Base-by-base conservation (phyloP, 2,888 invertebrate species). In the Cosmia trapezina region DNA sequence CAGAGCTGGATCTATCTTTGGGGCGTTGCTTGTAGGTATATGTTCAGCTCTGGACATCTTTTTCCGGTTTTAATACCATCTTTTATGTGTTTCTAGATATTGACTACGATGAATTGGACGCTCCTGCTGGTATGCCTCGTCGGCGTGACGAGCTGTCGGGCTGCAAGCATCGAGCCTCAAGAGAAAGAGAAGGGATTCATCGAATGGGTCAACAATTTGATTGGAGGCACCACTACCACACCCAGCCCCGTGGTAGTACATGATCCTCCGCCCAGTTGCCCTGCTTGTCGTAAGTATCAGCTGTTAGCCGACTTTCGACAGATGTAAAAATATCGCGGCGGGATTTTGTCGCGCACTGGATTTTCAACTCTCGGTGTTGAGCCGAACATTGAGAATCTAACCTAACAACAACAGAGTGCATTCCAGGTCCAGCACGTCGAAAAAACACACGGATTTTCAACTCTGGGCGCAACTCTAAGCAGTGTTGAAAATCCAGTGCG, bases 271-370 rank as follows among this genome's bases (percentile, higher is more conserved):
- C 89, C 91, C 6, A 88, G 93, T 43, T 97, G 97, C 86, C 93
- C 94, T 12, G 84, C 92, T 60, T 97, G 97, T 87, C 94, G 97
- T 97, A 86, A 95, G 97, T 94, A 78, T 54, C 12, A 33, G 7
- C 7, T 56, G 6, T 28, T 33, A 51, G 7, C 0, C 22, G n/a
- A n/a, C n/a, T n/a, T n/a, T n/a, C n/a, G n/a, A n/a, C n/a, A n/a
- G n/a, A n/a, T n/a, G n/a, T n/a, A n/a, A n/a, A n/a, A n/a, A n/a
- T n/a, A n/a, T n/a, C n/a, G n/a, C n/a, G n/a, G n/a, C n/a, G n/a
- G n/a, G n/a, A n/a, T n/a, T n/a, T n/a, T n/a, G n/a, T n/a, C n/a
- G n/a, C n/a, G n/a, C n/a, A n/a, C n/a, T n/a, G n/a, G n/a, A n/a
- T n/a, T n/a, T n/a, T n/a, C n/a, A n/a, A n/a, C n/a, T n/a, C n/a